A percentile compares a stretch with the other conserved stretches of the same genome.
These are phyloP conservation scores for Diloba caeruleocephala DNA, from an alignment of 2,888 invertebrate genomes.

Conservation along the genomic window DNA sequence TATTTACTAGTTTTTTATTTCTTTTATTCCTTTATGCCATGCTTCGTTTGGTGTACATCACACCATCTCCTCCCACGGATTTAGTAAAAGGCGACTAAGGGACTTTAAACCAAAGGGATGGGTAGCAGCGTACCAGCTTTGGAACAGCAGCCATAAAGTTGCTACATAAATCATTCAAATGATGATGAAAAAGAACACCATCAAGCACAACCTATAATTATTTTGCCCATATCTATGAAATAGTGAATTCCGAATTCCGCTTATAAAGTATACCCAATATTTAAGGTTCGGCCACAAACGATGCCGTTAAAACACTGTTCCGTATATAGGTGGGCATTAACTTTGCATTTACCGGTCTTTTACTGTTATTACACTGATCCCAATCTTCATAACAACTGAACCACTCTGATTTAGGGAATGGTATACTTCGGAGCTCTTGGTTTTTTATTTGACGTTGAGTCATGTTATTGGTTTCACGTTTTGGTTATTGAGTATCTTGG, in stretches of 20 bases:
- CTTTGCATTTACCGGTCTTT: slow-evolving; percentile 62
- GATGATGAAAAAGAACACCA: not conserved
- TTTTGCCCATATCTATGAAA: slow-evolving; percentile 20
- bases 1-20: too few species aligned
- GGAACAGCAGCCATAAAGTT: too few species aligned
- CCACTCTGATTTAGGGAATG: slow-evolving; percentile 62
- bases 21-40: too few species aligned
- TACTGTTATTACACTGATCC: slow-evolving; percentile 67
- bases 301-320: slow-evolving; percentile 58
- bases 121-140: too few species aligned
- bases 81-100: too few species aligned
- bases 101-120: too few species aligned
- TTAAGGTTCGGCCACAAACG: slow-evolving; percentile 42
- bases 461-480: slow-evolving; percentile 6
- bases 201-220: slow-evolving; percentile 26
- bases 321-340: slow-evolving; percentile 57
- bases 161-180: not conserved
- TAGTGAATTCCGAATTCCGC: slow-evolving; percentile 28
- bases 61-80: too few species aligned
- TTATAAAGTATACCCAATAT: slow-evolving; percentile 43
- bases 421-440: slow-evolving; percentile 40
- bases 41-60: too few species aligned
- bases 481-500: slow-evolving; percentile 3
- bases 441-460: slow-evolving; percentile 18
- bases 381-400: slow-evolving; percentile 69